Base-by-base conservation (phyloP, 2,113 vertebrate genomes). In the Ptyas mucosa region DNA sequence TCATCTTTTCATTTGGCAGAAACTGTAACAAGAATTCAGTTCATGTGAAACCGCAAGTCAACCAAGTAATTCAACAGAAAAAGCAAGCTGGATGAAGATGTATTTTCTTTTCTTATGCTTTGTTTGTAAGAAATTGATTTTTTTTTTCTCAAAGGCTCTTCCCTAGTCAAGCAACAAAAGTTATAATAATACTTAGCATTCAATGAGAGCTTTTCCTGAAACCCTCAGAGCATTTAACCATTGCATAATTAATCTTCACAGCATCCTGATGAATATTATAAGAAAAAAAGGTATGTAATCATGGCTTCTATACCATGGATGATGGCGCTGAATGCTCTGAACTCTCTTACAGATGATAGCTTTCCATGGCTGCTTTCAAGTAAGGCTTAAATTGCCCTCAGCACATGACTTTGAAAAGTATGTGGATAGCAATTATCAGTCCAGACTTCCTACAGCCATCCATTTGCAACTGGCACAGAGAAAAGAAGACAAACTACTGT, bases 161-260 rank as follows among this genome's bases (percentile, higher is more conserved):
- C 20, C 2, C 58, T 34, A 54, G 29, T 49, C 18, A 89, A 91
- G 51, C 53, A 64, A 69, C 2, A 75, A 18, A 46, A 69, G 24
- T 85, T 58, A 34, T 54, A 92, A 69, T 39, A 87, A 49, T 53
- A 53, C 86, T 85, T 58, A 89, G 9, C 64, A 89, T 29, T 49
- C 57, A 26, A 24, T 58, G 15, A 58, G 23, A 55, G 34, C n/a
- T 86, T 92, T 92, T 46, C 39, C 43, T 93, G 49, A 85, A 51
- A 53, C 34, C 34, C 26, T 88, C 39, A 61, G 39, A 88, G 85
- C 52, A 24, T 57, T 90, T 24, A 61, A 87, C 53, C 3, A 8
- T 26, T 26, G 8, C 24, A 49, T 91, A 75, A 92, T 69, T 93
- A 91, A 91, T 92, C 81, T n/a, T 75, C 58, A n/a, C 53, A 52